Conservation (phyloP, 2,888 invertebrate species). For the Exephanes ischioxanthus region DNA sequence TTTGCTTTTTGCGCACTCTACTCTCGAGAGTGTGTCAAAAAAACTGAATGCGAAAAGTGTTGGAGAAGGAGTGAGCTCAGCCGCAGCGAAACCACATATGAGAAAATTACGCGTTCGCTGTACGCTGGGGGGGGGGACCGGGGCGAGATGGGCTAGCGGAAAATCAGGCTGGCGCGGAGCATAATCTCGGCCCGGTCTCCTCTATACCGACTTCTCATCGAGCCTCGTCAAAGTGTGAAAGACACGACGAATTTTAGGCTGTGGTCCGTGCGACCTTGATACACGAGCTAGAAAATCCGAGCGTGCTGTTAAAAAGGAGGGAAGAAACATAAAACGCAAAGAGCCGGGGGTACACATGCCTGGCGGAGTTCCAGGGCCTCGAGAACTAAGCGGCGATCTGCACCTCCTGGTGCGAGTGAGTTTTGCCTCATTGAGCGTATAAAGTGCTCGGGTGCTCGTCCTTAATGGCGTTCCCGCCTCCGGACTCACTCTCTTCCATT, state of each 20-base stretch:
- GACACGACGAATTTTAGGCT: slow-evolving; percentile 3
- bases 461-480: slow-evolving; percentile 29
- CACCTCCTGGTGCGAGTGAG: slow-evolving; percentile 31
- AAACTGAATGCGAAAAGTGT: background rate
- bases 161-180: too few relatives aligned
- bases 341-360: slow-evolving; percentile 4
- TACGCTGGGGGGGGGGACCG: background rate
- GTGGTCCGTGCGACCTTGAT: slow-evolving; percentile 35
- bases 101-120: background rate
- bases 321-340: background rate
- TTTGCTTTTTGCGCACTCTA: background rate
- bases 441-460: slow-evolving; percentile 31
- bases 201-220: background rate
- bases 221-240: slow-evolving; percentile 9
- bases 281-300: background rate
- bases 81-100: background rate
- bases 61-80: background rate
- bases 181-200: too few relatives aligned
- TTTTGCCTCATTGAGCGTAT: slow-evolving; percentile 18
- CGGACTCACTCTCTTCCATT: slow-evolving; percentile 9
- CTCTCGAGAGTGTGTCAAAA: background rate
- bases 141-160: too few relatives aligned
- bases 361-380: slow-evolving; percentile 50
- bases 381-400: slow-evolving; percentile 12
- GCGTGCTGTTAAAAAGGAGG: background rate